phyloP scores from a whole-genome alignment of 2,888 invertebrate species.

The Anorthoa munda region DNA sequence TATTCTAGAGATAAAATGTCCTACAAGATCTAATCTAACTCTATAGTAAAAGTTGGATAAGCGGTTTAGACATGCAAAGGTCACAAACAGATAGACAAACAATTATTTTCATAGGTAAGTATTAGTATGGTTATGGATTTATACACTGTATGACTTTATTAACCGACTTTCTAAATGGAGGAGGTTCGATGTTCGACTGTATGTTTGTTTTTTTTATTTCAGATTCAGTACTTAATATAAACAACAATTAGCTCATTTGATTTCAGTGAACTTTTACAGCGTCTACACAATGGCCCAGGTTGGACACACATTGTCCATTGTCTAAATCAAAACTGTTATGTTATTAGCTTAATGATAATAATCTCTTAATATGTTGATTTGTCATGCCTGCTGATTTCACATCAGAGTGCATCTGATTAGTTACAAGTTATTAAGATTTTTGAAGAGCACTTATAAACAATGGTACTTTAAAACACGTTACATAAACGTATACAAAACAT shows the following conservation, averaged over 20 bases:
- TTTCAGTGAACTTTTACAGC: constrained; percentile 19
- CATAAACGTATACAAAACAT: not conserved
- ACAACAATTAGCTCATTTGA: constrained; percentile 32
- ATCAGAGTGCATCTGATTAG: not conserved
- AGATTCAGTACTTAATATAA: not conserved
- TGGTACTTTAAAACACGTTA: too few species aligned
- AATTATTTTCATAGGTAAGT: not conserved
- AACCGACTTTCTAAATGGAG: too few species aligned
- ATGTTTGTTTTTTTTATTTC: not conserved
- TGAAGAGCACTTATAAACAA: not conserved
- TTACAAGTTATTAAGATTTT: not conserved
- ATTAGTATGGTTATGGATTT: too few species aligned
- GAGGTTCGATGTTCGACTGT: too few species aligned
- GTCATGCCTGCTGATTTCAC: constrained; percentile 11
- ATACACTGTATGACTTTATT: not conserved
- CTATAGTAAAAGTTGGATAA: too few species aligned
- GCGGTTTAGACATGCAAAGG: not conserved
- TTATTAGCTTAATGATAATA: not conserved
- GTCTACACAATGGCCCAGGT: constrained; percentile 21
- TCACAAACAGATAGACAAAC: not conserved
- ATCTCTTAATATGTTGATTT: not conserved
- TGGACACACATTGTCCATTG: constrained; percentile 26
- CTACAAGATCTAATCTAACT: too few species aligned
- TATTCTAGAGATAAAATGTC: too few species aligned
- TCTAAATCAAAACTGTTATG: not conserved